These are phyloP conservation scores for Steinernema hermaphroditum DNA, from an alignment of 2,888 invertebrate species.

Conservation along the genomic window DNA sequence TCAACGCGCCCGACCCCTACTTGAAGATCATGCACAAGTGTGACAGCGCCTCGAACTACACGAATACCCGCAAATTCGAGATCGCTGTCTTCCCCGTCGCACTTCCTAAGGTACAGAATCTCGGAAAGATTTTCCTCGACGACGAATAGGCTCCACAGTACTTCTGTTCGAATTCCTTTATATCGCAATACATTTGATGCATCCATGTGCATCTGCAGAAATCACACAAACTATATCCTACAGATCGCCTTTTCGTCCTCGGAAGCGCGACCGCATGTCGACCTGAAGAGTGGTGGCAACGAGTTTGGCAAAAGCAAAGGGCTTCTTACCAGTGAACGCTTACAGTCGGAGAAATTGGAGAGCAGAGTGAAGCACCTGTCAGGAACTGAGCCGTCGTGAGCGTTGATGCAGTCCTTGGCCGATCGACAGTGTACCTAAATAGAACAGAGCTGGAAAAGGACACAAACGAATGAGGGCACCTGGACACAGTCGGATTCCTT, in stretches of 20 bases:
- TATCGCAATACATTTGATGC: too few species aligned
- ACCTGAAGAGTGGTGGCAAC: constrained; percentile 44
- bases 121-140: constrained; percentile 19
- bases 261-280: constrained; percentile 60
- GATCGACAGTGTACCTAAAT: constrained; percentile 40
- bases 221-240: too few species aligned
- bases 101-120: constrained; percentile 1
- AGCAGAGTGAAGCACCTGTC: constrained; percentile 59
- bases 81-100: background rate
- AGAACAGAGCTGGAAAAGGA: background rate
- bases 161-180: too few species aligned
- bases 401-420: constrained; percentile 61
- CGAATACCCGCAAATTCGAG: background rate
- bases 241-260: constrained; percentile 60
- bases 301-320: background rate
- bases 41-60: constrained; percentile 8
- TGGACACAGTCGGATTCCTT: constrained; percentile 62
- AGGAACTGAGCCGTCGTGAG: constrained; percentile 57
- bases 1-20: constrained; percentile 25
- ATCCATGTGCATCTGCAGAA: too few species aligned
- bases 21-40: background rate
- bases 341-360: constrained; percentile 60
- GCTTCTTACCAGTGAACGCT: constrained; percentile 47
- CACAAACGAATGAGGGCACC: constrained; percentile 34
- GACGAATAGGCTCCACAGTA: background rate